Percentiles rank a stretch among this genome's conserved stretches.
Conservation (phyloP, 2,888 invertebrate species). For the Disparrhopalites patrizii region DNA sequence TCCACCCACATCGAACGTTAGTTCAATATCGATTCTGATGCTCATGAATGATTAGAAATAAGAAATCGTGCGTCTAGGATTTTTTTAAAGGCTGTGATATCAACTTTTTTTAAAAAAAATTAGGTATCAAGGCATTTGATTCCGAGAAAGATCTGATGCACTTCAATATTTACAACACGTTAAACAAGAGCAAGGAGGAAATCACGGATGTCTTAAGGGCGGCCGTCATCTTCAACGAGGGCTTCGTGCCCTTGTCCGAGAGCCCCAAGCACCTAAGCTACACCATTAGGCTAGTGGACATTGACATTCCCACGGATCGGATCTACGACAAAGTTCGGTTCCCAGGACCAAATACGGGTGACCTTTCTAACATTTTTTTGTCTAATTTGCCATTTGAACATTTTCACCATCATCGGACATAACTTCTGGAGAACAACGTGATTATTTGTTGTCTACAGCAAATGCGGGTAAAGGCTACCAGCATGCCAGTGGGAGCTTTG, state of each 20-base stretch:
- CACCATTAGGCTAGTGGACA: slow-evolving; percentile 40
- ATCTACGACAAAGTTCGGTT: neutral
- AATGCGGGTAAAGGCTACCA: slow-evolving; percentile 15
- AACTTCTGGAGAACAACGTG: no score
- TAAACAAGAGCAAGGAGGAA: neutral
- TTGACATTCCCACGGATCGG: neutral
- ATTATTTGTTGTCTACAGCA: no score
- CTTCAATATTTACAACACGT: slow-evolving; percentile 57
- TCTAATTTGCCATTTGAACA: no score
- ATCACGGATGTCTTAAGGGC: slow-evolving; percentile 16
- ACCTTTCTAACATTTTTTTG: neutral
- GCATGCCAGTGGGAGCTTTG: slow-evolving; percentile 30
- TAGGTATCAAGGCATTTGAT: slow-evolving; percentile 52
- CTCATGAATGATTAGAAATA: no score
- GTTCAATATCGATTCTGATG: no score
- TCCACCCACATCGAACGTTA: no score
- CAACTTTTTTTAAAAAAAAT: neutral
- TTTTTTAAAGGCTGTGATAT: no score
- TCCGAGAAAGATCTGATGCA: slow-evolving; percentile 56
- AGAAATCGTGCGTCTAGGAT: no score
- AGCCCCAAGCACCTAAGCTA: slow-evolving; percentile 23
- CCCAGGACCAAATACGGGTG: slow-evolving; percentile 8
- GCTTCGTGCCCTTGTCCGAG: slow-evolving; percentile 6
- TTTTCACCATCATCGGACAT: no score
- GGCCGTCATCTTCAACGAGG: slow-evolving; percentile 41